Conservation (phyloP, 2,113 vertebrate species). For the Dicaeum eximium region DNA sequence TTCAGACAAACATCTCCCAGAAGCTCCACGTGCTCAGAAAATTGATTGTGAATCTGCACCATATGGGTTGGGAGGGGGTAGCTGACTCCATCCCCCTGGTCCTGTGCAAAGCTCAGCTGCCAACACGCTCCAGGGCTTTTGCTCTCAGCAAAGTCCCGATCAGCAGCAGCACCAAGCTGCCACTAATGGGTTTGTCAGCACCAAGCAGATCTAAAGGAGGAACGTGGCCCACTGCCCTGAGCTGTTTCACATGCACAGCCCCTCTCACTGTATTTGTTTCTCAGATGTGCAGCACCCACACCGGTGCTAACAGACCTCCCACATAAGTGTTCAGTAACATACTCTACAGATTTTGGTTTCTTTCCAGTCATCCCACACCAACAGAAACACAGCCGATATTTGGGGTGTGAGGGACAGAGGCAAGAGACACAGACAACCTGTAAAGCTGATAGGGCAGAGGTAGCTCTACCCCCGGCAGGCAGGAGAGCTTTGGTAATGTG, state of each 20-base stretch:
- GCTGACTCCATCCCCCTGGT: not conserved
- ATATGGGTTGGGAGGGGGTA: not conserved
- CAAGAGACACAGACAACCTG: not conserved
- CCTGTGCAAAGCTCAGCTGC: not conserved
- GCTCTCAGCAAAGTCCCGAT: not conserved
- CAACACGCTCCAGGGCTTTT: not conserved
- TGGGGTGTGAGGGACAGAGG: not conserved
- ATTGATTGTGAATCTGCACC: not conserved
- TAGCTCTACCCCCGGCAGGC: not conserved
- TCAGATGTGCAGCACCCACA: conserved; percentile 9
- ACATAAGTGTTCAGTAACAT: not conserved
- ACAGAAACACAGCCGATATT: not conserved
- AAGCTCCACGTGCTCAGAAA: not conserved
- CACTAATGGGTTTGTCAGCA: conserved; percentile 38
- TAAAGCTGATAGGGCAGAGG: not conserved
- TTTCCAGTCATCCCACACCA: not conserved
- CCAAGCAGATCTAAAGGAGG: not conserved
- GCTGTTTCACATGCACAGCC: not conserved
- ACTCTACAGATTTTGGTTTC: not conserved
- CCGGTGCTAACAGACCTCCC: not conserved
- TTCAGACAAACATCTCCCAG: conserved; percentile 2
- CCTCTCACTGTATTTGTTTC: not conserved
- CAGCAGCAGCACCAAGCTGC: not conserved
- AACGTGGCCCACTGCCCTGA: not conserved
- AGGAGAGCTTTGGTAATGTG: not conserved